Evolutionary conservation across 2,888 invertebrate genomes (phyloP).

Genomic region (Acleris literana): DNA sequence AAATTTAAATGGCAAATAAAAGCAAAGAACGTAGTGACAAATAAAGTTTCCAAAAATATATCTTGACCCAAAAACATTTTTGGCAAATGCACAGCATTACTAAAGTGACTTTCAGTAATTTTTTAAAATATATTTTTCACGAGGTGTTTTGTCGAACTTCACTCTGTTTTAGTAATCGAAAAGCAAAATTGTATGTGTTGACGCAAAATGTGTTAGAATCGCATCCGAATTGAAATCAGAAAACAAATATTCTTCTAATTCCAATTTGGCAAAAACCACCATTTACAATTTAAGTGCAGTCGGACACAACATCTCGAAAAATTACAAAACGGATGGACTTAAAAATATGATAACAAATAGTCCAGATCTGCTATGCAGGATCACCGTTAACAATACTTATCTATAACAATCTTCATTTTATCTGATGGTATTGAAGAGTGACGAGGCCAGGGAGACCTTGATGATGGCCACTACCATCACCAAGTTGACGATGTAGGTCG

Average conservation of each 20-base stretch:
- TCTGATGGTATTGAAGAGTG: slow-evolving; percentile 82
- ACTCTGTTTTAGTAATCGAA: slow-evolving; percentile 69
- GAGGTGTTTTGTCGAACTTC: slow-evolving; percentile 81
- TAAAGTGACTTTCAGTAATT: slow-evolving; percentile 28
- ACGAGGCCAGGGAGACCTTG: slow-evolving; percentile 79
- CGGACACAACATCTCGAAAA: slow-evolving; percentile 79
- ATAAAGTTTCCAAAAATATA: slow-evolving; percentile 44
- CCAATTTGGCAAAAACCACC: slow-evolving; percentile 68
- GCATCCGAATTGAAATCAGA: slow-evolving; percentile 56
- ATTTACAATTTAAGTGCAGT: slow-evolving; percentile 82
- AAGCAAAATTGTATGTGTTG: slow-evolving; percentile 62
- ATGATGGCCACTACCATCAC: slow-evolving; percentile 81
- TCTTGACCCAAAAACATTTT: slow-evolving; percentile 35
- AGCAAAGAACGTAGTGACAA: slow-evolving; percentile 28
- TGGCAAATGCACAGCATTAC: slow-evolving; percentile 45
- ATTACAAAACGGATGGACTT: slow-evolving; percentile 70
- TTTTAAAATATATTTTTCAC: slow-evolving; percentile 23
- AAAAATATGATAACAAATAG: slow-evolving; percentile 80
- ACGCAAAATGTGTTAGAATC: slow-evolving; percentile 62
- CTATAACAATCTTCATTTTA: slow-evolving; percentile 72
- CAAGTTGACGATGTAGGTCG: slow-evolving; percentile 82
- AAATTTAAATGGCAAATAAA: slow-evolving; percentile 20
- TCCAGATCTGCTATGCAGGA: slow-evolving; percentile 80
- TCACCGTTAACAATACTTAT: slow-evolving; percentile 80
- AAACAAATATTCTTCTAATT: slow-evolving; percentile 46